Conservation (phyloP, 2,888 invertebrate genomes). For the Andricus quercusramuli region DNA sequence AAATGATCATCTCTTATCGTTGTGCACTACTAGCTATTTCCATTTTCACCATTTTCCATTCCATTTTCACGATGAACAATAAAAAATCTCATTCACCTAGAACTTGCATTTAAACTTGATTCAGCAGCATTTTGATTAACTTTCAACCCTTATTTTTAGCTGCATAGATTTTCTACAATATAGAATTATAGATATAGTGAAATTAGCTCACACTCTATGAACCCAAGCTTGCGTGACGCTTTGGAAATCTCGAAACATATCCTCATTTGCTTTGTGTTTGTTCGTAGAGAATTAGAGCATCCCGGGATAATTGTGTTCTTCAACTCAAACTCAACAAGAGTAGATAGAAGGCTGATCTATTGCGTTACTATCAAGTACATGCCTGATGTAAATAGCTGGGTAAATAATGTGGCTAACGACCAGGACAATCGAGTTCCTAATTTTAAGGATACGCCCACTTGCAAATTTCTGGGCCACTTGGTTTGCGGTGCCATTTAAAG, state of each 20-base stretch:
- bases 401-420: conserved; percentile 47
- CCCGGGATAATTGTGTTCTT: conserved; percentile 5
- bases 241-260: not conserved
- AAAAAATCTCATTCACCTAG: too few species aligned
- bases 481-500: not conserved
- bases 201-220: not conserved
- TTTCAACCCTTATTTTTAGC: not conserved
- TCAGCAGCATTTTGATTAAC: not conserved
- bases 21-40: too few species aligned
- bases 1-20: too few species aligned
- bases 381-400: not conserved
- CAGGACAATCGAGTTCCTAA: conserved; percentile 47
- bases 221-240: not conserved
- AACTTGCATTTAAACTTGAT: too few species aligned
- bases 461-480: not conserved
- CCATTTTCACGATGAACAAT: too few species aligned
- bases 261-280: not conserved
- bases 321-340: not conserved
- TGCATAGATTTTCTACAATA: not conserved
- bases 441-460: conserved; percentile 10
- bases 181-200: not conserved
- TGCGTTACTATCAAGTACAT: not conserved
- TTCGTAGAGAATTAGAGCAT: not conserved
- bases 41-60: too few species aligned
- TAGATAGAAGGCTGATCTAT: not conserved